Evolutionary conservation across 2,113 vertebrate genomes (phyloP).

Genomic region (Elephantulus edwardii): DNA sequence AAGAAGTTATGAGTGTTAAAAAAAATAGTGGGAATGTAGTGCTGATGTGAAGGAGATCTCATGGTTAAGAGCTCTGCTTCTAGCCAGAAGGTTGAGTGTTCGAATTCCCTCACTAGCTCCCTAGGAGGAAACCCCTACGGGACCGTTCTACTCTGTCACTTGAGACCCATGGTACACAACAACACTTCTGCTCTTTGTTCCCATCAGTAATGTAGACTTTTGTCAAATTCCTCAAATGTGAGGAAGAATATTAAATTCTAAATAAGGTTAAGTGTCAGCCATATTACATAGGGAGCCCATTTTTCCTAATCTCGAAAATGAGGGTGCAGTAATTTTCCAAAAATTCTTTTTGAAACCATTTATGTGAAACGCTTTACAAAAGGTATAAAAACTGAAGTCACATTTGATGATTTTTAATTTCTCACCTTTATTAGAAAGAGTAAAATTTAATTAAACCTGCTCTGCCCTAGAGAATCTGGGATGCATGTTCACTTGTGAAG

Average conservation of each 20-base stretch:
- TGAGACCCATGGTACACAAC: neutral
- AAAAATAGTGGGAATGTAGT: conserved; percentile 26
- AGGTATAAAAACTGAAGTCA: conserved; percentile 43
- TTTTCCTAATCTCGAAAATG: conserved; percentile 14
- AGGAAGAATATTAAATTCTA: conserved; percentile 18
- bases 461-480: conserved; percentile 41
- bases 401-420: conserved; percentile 27
- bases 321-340: neutral
- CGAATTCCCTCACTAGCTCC: no score
- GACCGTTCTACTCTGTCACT: neutral
- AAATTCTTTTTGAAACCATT: conserved; percentile 20
- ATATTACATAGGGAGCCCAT: neutral
- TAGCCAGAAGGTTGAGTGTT: no score
- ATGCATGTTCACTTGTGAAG: conserved; percentile 15
- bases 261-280: conserved; percentile 3
- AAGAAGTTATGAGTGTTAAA: conserved; percentile 38
- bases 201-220: conserved; percentile 34
- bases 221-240: conserved; percentile 4
- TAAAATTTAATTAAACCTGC: conserved; percentile 30
- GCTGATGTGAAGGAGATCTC: neutral
- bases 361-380: conserved; percentile 10
- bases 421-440: conserved; percentile 32
- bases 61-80: neutral
- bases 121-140: no score
- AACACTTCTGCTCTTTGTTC: neutral